Base-by-base conservation (phyloP, 2,113 vertebrate genomes). In the Mus spicilegus region DNA sequence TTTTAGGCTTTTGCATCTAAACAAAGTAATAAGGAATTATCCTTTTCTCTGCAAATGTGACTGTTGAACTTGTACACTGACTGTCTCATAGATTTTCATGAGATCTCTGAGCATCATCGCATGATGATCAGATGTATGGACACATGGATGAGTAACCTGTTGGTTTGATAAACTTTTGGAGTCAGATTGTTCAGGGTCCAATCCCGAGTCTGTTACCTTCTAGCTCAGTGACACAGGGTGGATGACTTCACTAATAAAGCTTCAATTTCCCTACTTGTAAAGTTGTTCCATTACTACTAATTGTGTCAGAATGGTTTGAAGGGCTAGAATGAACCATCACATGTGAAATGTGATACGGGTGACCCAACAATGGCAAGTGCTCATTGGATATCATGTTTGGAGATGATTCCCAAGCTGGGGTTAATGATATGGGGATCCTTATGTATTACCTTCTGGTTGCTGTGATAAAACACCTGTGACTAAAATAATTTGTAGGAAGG, bases 191-290 rank as follows among this genome's bases (percentile, higher is more conserved):
- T 85, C 28, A 94, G 42, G 42, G 58, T 94, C 96, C 93, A 94
- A 87, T 76, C 51, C 46, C 58, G 36, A 11, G 4, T 19, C 28
- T 28, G 54, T 54, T 17, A 42, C 51, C 76, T 84, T 39, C 10
- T 86, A 69, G 39, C 39, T 72, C 3, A 82, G 28, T 69, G 49
- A 89, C 61, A 39, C 5, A 28, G 17, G 9, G 12, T 30, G 39
- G 86, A 54, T 36, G 81, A 58, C 26, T 96, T 85, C 46, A 49
- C n/a, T 92, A 78, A 49, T 33, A 91, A 90, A 63, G 11, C 12
- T 72, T 92, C 84, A 51, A 16, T 92, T 97, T 95, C 39, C 14
- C 76, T 76, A 72, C 54, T 28, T 81, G 46, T 78, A 90, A 87
- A 81, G 63, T 7, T 10, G 0, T n/a, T 67, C 46, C 78, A 56